Evolutionary conservation across 1,140 invertebrate species (phyloP), one percentile per base, ranked within the genome.

Genomic region (Platyura marginata): DNA sequence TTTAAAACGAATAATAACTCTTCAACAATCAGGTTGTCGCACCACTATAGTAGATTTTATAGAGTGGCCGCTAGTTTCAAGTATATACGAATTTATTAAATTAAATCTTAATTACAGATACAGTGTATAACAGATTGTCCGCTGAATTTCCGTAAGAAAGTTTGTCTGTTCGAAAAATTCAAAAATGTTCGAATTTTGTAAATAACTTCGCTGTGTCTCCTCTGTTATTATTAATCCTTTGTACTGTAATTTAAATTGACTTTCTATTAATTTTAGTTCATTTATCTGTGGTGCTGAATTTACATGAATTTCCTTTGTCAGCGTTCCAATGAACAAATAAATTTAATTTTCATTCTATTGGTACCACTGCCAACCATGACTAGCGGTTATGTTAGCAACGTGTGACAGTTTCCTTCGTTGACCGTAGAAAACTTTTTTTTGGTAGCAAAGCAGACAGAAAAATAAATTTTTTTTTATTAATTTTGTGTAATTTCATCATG

Each of bases 401-500:
- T 29, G 25, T 29, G 25, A 29, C 25, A 29, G 25, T n/a, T n/a
- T n/a, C n/a, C n/a, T n/a, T n/a, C n/a, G n/a, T n/a, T n/a, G 13
- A 29, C 25, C 6, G 25, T 8, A 29, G 6, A 6, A 29, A 6
- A 29, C 6, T 8, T 29, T 8, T n/a, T 36, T 36, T 36, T 36
- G 6, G 5, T 10, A 18, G 34, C 10, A 36, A 29, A 29, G 13
- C 6, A 29, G 13, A 29, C 6, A 6, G 25, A 36, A 36, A 18
- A 36, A 18, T n/a, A n/a, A n/a, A 36, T 5, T 8, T 8, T 29
- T 29, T 29, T 13, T 29, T 13, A 29, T 29, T 29, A 8, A 29
- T 29, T 29, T 29, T 13, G 6, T 29, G 25, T 13, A 29, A 29
- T 29, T 8, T 29, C 25, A 59, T 52, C 49, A 87, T 87, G 83